Percentiles rank a stretch among this genome's conserved stretches.
Conservation (phyloP, 2,113 vertebrate species). For the Mormoops blainvillei region DNA sequence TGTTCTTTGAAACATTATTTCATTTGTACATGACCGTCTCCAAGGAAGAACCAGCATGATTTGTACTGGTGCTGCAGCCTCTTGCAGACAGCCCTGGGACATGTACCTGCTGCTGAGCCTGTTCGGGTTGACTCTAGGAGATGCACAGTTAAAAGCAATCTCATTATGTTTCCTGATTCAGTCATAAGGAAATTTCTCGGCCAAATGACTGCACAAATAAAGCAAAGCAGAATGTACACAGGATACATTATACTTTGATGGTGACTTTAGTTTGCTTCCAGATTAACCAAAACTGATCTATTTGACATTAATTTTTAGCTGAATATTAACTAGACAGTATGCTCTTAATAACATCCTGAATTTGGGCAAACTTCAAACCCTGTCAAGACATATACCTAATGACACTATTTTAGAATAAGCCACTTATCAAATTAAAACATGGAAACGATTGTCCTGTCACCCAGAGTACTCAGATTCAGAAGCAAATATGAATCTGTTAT, state of each 20-base stretch:
- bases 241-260: not conserved
- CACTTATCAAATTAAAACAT: not conserved
- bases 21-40: conserved; percentile 49
- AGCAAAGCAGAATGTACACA: not conserved
- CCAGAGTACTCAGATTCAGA: not conserved
- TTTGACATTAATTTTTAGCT: not conserved
- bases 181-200: not conserved
- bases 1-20: conserved; percentile 58
- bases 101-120: not conserved
- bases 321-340: not conserved
- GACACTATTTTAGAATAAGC: not conserved
- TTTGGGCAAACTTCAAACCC: not conserved
- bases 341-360: conserved; percentile 6
- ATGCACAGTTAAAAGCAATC: not conserved
- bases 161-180: not conserved
- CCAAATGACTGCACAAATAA: not conserved
- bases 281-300: not conserved
- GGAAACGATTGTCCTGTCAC: not conserved
- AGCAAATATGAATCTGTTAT: not conserved
- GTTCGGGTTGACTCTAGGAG: not conserved
- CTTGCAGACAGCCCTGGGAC: not conserved
- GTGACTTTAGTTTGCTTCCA: not conserved
- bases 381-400: not conserved
- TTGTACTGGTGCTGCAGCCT: not conserved
- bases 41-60: not conserved